Conservation (phyloP, 2,113 vertebrate genomes). For the Tupaia chinensis region DNA sequence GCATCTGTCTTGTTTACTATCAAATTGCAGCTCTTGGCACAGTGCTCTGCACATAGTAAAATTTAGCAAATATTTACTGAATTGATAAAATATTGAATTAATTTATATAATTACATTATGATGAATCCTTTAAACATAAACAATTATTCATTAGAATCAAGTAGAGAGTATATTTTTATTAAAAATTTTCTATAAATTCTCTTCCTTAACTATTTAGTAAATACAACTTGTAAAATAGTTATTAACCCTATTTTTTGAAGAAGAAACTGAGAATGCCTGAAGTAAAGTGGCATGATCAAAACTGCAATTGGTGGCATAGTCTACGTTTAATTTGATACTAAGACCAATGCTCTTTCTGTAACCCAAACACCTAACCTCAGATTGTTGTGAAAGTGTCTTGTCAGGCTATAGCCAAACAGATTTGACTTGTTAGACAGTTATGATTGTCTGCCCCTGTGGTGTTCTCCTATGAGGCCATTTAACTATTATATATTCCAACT, state of each 20-base stretch:
- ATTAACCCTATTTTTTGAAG: neutral
- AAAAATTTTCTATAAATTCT: neutral
- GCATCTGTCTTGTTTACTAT: neutral
- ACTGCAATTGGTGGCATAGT: neutral
- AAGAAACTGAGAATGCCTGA: neutral
- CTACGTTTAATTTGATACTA: neutral
- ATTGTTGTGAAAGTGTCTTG: neutral
- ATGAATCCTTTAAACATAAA: constrained; percentile 15
- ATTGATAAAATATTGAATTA: neutral
- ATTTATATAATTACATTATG: constrained; percentile 9
- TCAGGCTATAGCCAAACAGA: neutral
- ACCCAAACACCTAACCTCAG: neutral
- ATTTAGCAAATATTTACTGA: neutral
- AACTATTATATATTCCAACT: neutral
- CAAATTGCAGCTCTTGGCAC: neutral
- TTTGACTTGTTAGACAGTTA: constrained; percentile 6
- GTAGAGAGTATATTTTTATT: neutral
- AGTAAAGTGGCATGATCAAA: constrained; percentile 2
- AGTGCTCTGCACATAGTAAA: constrained; percentile 15
- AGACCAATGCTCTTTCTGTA: neutral
- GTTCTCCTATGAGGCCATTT: neutral
- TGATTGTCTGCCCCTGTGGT: neutral
- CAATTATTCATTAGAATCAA: neutral
- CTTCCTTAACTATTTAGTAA: neutral
- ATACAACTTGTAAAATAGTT: neutral